Conservation (phyloP, 2,797 vertebrate genomes). For the Pseudomugil tenellus region DNA sequence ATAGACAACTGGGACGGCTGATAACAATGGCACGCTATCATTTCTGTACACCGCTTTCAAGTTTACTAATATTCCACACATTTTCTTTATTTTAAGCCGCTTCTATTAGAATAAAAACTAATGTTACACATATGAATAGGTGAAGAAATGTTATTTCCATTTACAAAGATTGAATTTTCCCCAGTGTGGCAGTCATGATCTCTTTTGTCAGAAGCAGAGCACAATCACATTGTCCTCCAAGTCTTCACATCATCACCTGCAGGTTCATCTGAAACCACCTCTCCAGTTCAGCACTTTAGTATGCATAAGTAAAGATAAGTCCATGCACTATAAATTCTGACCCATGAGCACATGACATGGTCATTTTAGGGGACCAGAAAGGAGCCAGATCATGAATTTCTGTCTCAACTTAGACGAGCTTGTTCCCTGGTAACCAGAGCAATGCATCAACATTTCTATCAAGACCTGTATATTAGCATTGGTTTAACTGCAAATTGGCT, state of each 20-base stretch:
- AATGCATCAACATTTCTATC: background rate
- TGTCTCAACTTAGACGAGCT: constrained; percentile 8
- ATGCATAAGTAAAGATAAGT: background rate
- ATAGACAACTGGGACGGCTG: background rate
- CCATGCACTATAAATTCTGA: background rate
- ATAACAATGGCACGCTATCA: background rate
- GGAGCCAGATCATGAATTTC: background rate
- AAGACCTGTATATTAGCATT: background rate
- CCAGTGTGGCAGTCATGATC: background rate
- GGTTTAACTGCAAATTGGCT: background rate
- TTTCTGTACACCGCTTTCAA: background rate
- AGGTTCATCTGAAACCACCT: background rate
- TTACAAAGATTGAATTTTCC: background rate
- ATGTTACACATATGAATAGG: too few species aligned
- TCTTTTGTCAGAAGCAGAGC: background rate
- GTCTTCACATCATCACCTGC: background rate
- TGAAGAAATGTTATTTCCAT: background rate
- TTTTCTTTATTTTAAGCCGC: background rate
- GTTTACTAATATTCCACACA: background rate
- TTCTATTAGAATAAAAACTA: background rate
- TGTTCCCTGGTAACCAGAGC: constrained; percentile 21
- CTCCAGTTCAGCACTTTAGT: background rate
- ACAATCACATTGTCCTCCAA: background rate
- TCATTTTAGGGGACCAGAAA: background rate
- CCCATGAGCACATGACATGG: background rate